phyloP scores from a whole-genome alignment of 2,888 invertebrate species.

The Brachypalpus laphriformis region DNA sequence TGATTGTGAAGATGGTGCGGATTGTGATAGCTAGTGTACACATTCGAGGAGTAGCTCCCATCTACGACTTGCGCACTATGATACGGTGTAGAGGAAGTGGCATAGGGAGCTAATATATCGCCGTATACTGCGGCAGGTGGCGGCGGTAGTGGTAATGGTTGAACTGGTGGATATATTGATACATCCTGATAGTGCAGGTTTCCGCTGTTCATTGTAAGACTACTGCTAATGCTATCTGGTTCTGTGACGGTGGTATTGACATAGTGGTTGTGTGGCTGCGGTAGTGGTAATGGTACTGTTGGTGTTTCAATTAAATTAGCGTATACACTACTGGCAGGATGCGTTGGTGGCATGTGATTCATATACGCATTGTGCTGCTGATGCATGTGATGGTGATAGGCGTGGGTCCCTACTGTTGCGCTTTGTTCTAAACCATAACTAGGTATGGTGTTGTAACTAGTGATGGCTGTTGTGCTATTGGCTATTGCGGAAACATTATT shows the following conservation, averaged over 20 bases:
- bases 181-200: constrained; percentile 63
- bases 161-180: constrained; percentile 65
- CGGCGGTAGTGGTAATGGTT: constrained; percentile 51
- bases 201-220: constrained; percentile 38
- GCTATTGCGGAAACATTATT: constrained; percentile 37
- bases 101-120: constrained; percentile 78
- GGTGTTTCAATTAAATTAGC: constrained; percentile 24
- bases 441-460: constrained; percentile 56
- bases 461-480: constrained; percentile 41
- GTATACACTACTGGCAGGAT: constrained; percentile 46
- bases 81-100: constrained; percentile 68
- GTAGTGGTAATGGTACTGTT: constrained; percentile 31
- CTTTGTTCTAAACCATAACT: constrained; percentile 46
- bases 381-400: constrained; percentile 66
- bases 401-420: neutral
- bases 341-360: constrained; percentile 61
- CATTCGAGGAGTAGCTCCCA: constrained; percentile 30
- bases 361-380: constrained; percentile 59
- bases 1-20: constrained; percentile 51
- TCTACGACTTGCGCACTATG: constrained; percentile 63
- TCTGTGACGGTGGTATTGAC: constrained; percentile 59
- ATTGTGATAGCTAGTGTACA: constrained; percentile 55
- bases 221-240: constrained; percentile 48
- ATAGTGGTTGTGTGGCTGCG: constrained; percentile 51
- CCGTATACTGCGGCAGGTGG: constrained; percentile 78